Percentiles rank a stretch among this genome's conserved stretches.
phyloP scores from a whole-genome alignment of 1,140 invertebrate species.

The Bombyx mandarina region DNA sequence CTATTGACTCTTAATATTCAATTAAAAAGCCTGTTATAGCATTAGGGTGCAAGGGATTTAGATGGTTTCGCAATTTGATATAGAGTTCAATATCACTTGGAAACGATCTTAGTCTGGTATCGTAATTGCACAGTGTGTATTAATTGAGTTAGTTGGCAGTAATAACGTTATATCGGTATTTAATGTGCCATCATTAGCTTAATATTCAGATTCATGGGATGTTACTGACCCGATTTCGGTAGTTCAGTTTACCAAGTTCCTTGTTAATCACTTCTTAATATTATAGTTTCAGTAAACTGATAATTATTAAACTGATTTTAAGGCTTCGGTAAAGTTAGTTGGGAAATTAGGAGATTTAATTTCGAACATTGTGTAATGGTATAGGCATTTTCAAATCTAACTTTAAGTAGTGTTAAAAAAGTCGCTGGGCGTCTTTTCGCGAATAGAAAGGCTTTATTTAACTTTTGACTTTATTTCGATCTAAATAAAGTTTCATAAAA shows the following conservation, averaged over 20 bases:
- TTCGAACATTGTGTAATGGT: too few species aligned
- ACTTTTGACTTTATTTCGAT: too few species aligned
- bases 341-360: too few species aligned
- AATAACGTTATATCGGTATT: constrained; percentile 26
- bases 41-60: constrained; percentile 1
- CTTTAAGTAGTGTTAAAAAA: too few species aligned
- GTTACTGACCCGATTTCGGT: constrained; percentile 3
- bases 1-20: constrained; percentile 16
- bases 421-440: too few species aligned
- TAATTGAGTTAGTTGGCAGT: constrained; percentile 31
- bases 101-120: not conserved
- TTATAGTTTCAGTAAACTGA: too few species aligned
- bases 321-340: too few species aligned
- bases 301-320: too few species aligned
- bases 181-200: constrained; percentile 31
- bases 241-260: not conserved
- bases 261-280: too few species aligned
- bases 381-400: too few species aligned
- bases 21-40: constrained; percentile 12
- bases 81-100: constrained; percentile 9
- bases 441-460: too few species aligned
- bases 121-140: constrained; percentile 15
- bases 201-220: constrained; percentile 22
- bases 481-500: too few species aligned
- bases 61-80: constrained; percentile 2